Conservation (phyloP, 2,113 vertebrate genomes). For the Psittacara wagleri region DNA sequence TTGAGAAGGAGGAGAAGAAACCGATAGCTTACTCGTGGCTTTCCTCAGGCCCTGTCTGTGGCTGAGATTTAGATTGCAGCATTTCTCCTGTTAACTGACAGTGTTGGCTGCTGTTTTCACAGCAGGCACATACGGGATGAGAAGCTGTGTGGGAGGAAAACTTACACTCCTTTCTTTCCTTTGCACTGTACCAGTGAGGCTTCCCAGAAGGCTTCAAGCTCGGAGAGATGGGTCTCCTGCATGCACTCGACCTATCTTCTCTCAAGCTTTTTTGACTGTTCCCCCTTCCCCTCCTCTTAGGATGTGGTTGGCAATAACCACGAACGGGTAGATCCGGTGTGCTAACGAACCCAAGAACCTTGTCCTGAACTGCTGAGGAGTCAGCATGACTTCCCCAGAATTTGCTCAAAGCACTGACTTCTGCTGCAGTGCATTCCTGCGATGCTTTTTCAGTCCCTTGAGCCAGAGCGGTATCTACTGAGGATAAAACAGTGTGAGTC, state of each 20-base stretch:
- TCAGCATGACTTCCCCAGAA: constrained; percentile 2
- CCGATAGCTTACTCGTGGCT: neutral
- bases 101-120: neutral
- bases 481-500: neutral
- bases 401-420: neutral
- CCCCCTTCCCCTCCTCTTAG: neutral
- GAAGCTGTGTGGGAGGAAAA: neutral
- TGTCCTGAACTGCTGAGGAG: neutral
- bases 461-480: neutral
- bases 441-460: neutral
- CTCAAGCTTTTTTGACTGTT: neutral
- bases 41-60: neutral
- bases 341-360: neutral
- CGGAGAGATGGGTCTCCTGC: neutral
- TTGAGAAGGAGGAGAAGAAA: neutral
- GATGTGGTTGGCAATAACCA: constrained; percentile 20
- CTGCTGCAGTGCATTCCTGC: neutral
- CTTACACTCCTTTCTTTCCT: neutral
- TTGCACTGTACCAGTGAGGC: neutral
- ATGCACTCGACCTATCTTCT: neutral
- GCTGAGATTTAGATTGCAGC: neutral
- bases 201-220: neutral
- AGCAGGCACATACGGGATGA: neutral
- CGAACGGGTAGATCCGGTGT: neutral
- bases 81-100: neutral